These are phyloP conservation scores for Dicentrarchus labrax DNA, from an alignment of 2,113 vertebrate species.

Conservation along the genomic window DNA sequence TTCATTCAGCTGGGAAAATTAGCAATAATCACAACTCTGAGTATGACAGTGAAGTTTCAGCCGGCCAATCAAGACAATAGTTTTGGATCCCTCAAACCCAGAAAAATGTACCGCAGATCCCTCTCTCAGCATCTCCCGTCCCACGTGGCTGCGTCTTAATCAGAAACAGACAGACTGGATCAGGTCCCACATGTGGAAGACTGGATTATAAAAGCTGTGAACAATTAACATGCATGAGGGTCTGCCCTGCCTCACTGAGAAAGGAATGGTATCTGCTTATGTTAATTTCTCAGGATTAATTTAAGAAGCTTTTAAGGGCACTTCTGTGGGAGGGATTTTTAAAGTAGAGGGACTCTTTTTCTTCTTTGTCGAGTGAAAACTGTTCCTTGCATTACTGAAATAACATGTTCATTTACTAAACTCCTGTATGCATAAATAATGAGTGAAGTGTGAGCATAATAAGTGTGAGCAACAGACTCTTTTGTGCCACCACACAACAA, in stretches of 20 bases:
- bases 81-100: slow-evolving; percentile 41
- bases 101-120: slow-evolving; percentile 48
- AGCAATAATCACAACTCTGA: slow-evolving; percentile 71
- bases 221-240: slow-evolving; percentile 76
- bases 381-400: not conserved
- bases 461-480: slow-evolving; percentile 26
- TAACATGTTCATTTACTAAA: slow-evolving; percentile 2
- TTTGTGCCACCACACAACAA: slow-evolving; percentile 37
- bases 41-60: slow-evolving; percentile 47
- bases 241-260: slow-evolving; percentile 61
- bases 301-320: slow-evolving; percentile 73
- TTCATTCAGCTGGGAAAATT: slow-evolving; percentile 58
- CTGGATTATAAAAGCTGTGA: slow-evolving; percentile 79
- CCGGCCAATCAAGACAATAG: slow-evolving; percentile 62
- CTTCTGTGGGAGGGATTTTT: slow-evolving; percentile 60
- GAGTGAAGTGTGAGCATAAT: slow-evolving; percentile 18
- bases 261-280: slow-evolving; percentile 70
- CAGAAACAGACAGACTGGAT: slow-evolving; percentile 75
- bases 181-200: slow-evolving; percentile 64
- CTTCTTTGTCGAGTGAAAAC: slow-evolving; percentile 41
- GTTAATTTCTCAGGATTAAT: slow-evolving; percentile 75
- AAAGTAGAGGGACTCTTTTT: slow-evolving; percentile 40
- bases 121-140: slow-evolving; percentile 42
- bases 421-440: slow-evolving; percentile 24
- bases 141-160: slow-evolving; percentile 69